Conservation (phyloP, 2,113 vertebrate species). For the Labeo rohita region DNA sequence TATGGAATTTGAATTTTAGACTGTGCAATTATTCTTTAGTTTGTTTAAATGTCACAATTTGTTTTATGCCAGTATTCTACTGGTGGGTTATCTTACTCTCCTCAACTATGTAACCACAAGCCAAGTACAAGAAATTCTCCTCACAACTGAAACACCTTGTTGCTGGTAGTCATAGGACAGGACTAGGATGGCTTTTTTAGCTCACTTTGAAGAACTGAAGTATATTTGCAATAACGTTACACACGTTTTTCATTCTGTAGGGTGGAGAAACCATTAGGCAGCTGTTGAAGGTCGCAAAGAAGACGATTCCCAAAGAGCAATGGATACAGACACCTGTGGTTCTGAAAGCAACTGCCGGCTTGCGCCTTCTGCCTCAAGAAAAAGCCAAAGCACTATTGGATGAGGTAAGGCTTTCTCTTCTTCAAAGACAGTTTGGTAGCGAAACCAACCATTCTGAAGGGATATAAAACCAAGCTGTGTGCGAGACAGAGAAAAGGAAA, state of each 20-base stretch:
- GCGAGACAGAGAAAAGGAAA: conserved; percentile 58
- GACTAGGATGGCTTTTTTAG: neutral
- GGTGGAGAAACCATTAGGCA: conserved; percentile 86
- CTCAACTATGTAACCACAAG: neutral
- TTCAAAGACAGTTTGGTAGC: conserved; percentile 71
- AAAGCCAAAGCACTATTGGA: conserved; percentile 87
- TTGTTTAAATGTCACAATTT: neutral
- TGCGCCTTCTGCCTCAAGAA: conserved; percentile 87
- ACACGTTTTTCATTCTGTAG: conserved; percentile 65
- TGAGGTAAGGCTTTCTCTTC: conserved; percentile 79
- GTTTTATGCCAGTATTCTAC: neutral
- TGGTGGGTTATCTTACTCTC: neutral
- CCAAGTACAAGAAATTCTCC: neutral
- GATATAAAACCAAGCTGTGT: conserved; percentile 73
- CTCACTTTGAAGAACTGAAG: neutral
- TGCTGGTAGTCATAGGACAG: neutral
- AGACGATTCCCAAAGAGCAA: conserved; percentile 85
- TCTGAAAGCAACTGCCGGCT: conserved; percentile 93
- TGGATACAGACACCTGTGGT: conserved; percentile 93
- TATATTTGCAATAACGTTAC: neutral
- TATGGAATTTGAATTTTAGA: conserved; percentile 40
- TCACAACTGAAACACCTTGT: neutral
- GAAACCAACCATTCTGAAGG: conserved; percentile 61
- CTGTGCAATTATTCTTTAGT: conserved; percentile 35
- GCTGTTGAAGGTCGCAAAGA: conserved; percentile 87